Conservation (phyloP, 1,140 invertebrate species). For the Chironomus striatipennis region DNA sequence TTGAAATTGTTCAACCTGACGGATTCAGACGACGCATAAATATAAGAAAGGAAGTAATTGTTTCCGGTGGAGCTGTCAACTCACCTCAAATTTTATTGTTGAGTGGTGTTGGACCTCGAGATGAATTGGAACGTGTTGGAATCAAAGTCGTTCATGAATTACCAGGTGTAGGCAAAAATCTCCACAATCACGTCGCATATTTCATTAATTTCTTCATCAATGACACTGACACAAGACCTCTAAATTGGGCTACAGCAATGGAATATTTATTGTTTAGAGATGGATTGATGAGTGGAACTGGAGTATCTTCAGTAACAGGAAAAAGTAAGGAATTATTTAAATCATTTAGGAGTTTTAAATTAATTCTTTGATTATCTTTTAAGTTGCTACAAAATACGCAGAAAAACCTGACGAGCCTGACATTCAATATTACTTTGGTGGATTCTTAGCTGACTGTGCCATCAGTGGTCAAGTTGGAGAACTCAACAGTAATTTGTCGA, state of each 20-base stretch:
- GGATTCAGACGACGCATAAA: constrained; percentile 51
- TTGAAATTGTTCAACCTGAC: constrained; percentile 41
- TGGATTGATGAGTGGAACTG: constrained; percentile 75
- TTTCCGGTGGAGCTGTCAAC: constrained; percentile 63
- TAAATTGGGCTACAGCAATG: constrained; percentile 83
- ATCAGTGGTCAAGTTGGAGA: constrained; percentile 77
- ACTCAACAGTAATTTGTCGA: constrained; percentile 51
- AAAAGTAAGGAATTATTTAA: constrained; percentile 1
- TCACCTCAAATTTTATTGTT: constrained; percentile 74
- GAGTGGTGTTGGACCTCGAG: constrained; percentile 70
- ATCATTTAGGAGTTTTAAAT: constrained; percentile 26
- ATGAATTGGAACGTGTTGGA: constrained; percentile 54
- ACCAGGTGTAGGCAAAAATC: constrained; percentile 76
- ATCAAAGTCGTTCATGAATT: constrained; percentile 62
- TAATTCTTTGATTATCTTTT: constrained; percentile 26
- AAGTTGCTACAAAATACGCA: constrained; percentile 72
- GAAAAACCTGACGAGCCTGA: constrained; percentile 73
- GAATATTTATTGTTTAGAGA: constrained; percentile 71
- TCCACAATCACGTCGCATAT: constrained; percentile 79
- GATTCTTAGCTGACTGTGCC: constrained; percentile 71
- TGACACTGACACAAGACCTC: constrained; percentile 67
- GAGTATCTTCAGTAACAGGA: constrained; percentile 36
- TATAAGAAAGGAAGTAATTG: constrained; percentile 67
- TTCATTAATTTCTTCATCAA: constrained; percentile 70
- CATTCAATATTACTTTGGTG: constrained; percentile 76